phyloP scores from a whole-genome alignment of 64 coral and sea anemone species.

The Montipora capricornis region DNA sequence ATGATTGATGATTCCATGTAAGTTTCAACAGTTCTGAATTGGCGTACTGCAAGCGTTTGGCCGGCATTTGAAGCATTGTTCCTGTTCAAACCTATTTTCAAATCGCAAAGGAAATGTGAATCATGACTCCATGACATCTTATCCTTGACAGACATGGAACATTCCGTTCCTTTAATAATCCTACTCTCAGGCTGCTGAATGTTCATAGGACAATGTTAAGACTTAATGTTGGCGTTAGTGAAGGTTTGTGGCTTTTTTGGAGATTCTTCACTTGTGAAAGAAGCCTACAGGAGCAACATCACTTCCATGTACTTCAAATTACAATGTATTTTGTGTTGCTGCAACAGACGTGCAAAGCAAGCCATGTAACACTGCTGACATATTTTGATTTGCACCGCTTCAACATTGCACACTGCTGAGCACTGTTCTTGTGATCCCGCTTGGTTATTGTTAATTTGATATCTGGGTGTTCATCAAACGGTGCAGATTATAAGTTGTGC shows the following conservation, averaged over 20 bases:
- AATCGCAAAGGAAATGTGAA: no score
- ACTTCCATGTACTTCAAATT: background rate
- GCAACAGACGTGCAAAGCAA: background rate
- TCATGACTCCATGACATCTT: no score
- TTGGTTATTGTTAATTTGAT: background rate
- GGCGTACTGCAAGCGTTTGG: background rate
- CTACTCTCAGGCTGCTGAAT: no score
- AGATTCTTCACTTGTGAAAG: background rate
- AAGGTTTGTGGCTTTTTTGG: background rate
- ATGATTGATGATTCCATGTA: conserved; percentile 55
- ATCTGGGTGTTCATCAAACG: background rate
- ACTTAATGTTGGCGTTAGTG: no score
- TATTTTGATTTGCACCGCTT: background rate
- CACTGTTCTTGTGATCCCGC: background rate
- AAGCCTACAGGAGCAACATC: no score
- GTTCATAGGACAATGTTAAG: background rate
- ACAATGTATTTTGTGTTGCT: background rate
- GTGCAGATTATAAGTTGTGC: background rate
- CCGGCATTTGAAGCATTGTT: no score
- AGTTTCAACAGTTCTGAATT: background rate
- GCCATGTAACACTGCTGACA: background rate
- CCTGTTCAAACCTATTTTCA: no score
- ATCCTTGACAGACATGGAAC: no score
- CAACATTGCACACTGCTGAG: background rate
- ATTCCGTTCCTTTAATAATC: no score